Base-by-base conservation (phyloP, 2,113 vertebrate species). In the Ailurus styani region DNA sequence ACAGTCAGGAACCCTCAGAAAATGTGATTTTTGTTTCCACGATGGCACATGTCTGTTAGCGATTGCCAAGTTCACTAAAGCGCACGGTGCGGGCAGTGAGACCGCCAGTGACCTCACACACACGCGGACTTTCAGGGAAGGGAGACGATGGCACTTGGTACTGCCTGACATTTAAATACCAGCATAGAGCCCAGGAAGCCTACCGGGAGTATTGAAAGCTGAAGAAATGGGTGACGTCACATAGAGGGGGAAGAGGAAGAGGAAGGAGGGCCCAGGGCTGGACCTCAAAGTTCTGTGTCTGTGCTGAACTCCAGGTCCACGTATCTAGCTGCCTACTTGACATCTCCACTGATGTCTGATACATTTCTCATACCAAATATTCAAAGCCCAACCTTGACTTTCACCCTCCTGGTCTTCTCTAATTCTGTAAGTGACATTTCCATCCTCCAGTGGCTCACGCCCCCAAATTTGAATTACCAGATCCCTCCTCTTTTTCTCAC, bases 1-100 rank as follows among this genome's bases (percentile, higher is more conserved):
- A 52, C 45, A 42, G 68, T 73, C 92, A 93, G 64, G 82, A 96
- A 73, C 42, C 84, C 45, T 93, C 12, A 25, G 79, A 91, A 97
- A 17, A 91, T 57, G 90, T 96, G 75, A 45, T 72, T 86, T 52
- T 40, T 68, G 20, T 95, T 96, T 96, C 70, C 27, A 27, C 7
- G 89, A 54, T 37, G 47, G 91, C 68, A 8, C 50, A 15, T 5
- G 29, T 68, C 2, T 25, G 37, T 62, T 78, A 47, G 34, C 1
- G 0, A 50, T 25, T 23, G 78, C 73, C 60, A 57, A 29, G 27
- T 25, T 82, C 23, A 25, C 31, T 52, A 2, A 75, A 25, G 55
- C 34, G n/a, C 21, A 6, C n/a, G 29, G 31, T 52, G 29, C 11
- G 8, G 37, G 6, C 3, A 37, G 91, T 7, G 47, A 82, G 31